Evolutionary conservation across 2,113 vertebrate genomes (phyloP).

Genomic region (Pycnonotus jocosus): DNA sequence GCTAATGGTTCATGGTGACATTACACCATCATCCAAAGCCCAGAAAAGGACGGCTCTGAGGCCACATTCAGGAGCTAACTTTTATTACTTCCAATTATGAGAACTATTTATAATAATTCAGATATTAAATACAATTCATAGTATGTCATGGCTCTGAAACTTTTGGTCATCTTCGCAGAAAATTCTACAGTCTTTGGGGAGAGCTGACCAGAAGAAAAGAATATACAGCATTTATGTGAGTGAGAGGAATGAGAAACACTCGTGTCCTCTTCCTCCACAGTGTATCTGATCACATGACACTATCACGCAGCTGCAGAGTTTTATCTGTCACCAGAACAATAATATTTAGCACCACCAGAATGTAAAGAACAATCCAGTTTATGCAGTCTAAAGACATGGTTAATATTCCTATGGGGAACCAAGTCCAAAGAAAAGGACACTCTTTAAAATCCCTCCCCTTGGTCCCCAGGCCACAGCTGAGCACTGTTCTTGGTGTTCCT

Average conservation of each 20-base stretch:
- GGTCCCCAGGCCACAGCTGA: background rate
- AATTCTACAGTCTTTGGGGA: background rate
- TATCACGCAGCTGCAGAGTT: background rate
- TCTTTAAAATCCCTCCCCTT: background rate
- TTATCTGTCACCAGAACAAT: background rate
- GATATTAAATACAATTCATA: background rate
- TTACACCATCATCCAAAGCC: background rate
- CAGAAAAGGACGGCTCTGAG: background rate
- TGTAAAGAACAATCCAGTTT: background rate
- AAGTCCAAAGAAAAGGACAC: background rate
- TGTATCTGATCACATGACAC: background rate
- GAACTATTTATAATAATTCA: conserved; percentile 53
- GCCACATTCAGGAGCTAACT: background rate
- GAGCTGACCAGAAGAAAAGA: conserved; percentile 18
- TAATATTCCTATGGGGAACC: background rate
- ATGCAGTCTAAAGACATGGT: background rate
- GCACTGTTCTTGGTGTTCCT: background rate
- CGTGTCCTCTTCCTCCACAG: background rate
- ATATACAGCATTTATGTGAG: background rate
- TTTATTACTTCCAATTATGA: conserved; percentile 8
- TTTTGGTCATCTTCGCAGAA: conserved; percentile 43
- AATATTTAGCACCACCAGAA: background rate
- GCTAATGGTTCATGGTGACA: background rate
- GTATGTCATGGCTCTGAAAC: background rate
- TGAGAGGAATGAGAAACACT: background rate